Base-by-base conservation (phyloP, 2,888 invertebrate species). In the Shargacucullia verbasci region DNA sequence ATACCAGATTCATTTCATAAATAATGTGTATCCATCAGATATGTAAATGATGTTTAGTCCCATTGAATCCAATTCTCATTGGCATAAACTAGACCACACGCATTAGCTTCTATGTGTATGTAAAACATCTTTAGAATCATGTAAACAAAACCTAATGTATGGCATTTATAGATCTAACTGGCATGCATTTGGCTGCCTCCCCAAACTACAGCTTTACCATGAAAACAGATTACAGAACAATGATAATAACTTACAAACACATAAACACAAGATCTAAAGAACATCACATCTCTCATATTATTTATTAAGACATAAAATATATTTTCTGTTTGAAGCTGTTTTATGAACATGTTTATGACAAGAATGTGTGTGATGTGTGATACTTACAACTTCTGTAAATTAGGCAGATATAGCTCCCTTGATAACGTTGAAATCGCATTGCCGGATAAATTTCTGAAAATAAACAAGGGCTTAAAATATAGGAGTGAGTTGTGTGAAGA, bases 321-420 rank as follows among this genome's bases (percentile, higher is more conserved):
- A 20, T 20, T 20, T 20, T 20, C 20, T 20, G 20, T 20, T 20
- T 20, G 20, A 20, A 20, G 20, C 20, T 20, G 20, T 34, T 37
- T 52, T 57, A 38, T 20, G 33, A 38, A n/a, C 25, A 46, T 38
- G 46, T 62, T 46, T 49, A 62, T 20, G 15, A 43, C 2, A 12
- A n/a, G 54, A 47, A n/a, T n/a, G 13, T 33, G 6, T 33, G 6
- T 54, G 11, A 20, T 20, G 20, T 20, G 20, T 15, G 39, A 57
- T 76, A 94, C 96, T 96, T 91, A 97, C 97, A 97, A 83, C 91
- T 96, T 96, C 80, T 96, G 96, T 78, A 97, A 90, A 79, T 92
- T 94, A 13, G 96, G 95, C 54, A 97, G 87, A 85, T 95, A 95
- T 53, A 96, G 90, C 76, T 96, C 95, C 70, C 95, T 95, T 73